These are phyloP conservation scores for Chrysotoxum bicinctum DNA, from an alignment of 2,888 invertebrate genomes.

Conservation along the genomic window DNA sequence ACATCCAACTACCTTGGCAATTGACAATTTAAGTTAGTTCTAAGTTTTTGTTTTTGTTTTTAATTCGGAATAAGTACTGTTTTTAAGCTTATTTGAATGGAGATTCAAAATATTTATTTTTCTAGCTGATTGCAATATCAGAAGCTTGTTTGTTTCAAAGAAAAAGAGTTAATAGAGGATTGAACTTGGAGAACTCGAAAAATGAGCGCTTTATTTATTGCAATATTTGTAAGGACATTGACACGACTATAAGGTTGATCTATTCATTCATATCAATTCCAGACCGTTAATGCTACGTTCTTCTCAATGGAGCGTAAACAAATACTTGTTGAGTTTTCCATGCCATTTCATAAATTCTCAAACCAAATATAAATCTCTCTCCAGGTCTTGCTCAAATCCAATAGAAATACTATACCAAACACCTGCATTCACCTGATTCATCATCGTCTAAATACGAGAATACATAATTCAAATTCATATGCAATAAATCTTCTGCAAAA, in stretches of 20 bases:
- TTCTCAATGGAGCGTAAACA: not conserved
- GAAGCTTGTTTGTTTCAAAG: no score
- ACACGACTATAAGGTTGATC: not conserved
- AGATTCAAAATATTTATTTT: no score
- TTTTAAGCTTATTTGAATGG: no score
- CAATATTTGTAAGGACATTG: not conserved
- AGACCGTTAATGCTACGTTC: not conserved
- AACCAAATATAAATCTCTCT: not conserved
- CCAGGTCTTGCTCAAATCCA: not conserved
- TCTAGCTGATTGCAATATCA: no score
- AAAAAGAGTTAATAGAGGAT: no score
- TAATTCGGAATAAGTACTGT: no score
- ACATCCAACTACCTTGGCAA: no score
- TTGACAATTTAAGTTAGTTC: no score
- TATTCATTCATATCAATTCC: not conserved
- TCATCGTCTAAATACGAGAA: not conserved
- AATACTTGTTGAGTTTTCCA: constrained; percentile 3
- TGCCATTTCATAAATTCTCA: not conserved
- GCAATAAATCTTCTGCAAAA: constrained; percentile 23
- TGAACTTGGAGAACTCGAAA: no score
- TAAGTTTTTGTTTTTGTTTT: no score
- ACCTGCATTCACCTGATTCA: constrained; percentile 29
- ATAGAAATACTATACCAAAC: constrained; percentile 7
- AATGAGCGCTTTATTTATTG: not conserved
- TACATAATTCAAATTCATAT: constrained; percentile 3